Evolutionary conservation across 2,113 vertebrate species (phyloP).

Genomic region (Mastomys coucha): DNA sequence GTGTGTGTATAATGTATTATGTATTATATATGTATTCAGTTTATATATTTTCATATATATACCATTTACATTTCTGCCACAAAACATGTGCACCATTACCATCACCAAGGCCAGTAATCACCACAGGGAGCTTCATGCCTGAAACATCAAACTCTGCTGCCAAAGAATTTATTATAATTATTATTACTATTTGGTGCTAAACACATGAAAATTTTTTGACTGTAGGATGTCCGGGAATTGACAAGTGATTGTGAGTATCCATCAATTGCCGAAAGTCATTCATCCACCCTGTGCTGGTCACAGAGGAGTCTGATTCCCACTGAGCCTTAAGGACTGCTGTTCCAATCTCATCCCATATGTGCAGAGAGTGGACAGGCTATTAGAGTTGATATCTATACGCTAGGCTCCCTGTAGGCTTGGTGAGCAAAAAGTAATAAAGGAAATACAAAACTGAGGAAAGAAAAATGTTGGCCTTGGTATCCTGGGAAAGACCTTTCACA

Average conservation of each 20-base stretch:
- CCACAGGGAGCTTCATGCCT: neutral
- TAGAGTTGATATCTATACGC: neutral
- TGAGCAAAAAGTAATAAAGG: conserved; percentile 52
- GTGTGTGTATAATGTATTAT: too few species aligned
- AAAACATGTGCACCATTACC: neutral
- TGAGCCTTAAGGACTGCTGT: neutral
- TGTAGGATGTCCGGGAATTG: neutral
- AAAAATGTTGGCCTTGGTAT: neutral
- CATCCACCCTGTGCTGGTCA: neutral
- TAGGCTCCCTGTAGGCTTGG: neutral
- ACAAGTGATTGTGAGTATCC: neutral
- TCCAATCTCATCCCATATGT: neutral
- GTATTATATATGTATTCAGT: too few species aligned
- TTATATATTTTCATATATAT: too few species aligned
- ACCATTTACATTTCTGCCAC: neutral
- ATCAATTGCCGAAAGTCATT: neutral
- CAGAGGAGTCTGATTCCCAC: neutral
- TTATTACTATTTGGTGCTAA: neutral
- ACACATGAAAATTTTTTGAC: neutral
- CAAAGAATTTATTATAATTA: neutral
- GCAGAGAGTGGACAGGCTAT: neutral
- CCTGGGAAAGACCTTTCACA: conserved; percentile 1
- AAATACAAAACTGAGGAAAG: conserved; percentile 53
- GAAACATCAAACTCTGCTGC: neutral
- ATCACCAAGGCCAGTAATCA: neutral